Evolutionary conservation across 2,888 invertebrate genomes (phyloP), one percentile per base, ranked within the genome.

Genomic region (Tortrix viridana): DNA sequence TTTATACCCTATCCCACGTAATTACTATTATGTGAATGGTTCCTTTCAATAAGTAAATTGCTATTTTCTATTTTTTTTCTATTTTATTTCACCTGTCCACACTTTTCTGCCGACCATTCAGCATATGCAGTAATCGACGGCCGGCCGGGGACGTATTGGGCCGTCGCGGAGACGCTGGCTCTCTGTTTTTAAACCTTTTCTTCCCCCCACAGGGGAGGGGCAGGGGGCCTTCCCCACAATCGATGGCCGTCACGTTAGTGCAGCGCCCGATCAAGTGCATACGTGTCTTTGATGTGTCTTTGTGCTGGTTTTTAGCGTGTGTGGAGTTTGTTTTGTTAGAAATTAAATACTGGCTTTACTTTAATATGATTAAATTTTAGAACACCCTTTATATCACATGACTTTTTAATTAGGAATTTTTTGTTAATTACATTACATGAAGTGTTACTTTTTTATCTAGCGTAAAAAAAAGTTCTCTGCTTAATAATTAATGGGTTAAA

Each of bases 131-230:
- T 88, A 90, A 90, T 88, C 89, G 89, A 85, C 87, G 89, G 86
- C 84, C 88, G 85, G 82, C 82, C 83, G 85, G 89, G 90, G 89
- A 90, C 89, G 89, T 87, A 89, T 88, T 86, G 88, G 88, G 80
- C 85, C 88, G 88, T 86, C 88, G 89, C 79, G 80, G 90, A 89
- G 89, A 89, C 89, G 88, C 77, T 74, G 78, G 78, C 82, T 82
- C 82, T 82, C 72, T 74, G 78, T 80, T 80, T 80, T 80, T 85
- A 85, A 84, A 84, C 81, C 83, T 82, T 80, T 79, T 77, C 77
- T 77, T 79, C 69, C 69, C 65, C 81, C 80, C 80, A 5, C 32
- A 5, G 44, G 43, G 23, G 22, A n/a, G 9, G 3, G 32, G 22
- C 3, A 14, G 44, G 61, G 49, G 43, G 26, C 56, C 59, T 65